A percentile compares a stretch with the other conserved stretches of the same genome.
Conservation (phyloP, 2,888 invertebrate genomes). For the Oxyteleia sp. region DNA sequence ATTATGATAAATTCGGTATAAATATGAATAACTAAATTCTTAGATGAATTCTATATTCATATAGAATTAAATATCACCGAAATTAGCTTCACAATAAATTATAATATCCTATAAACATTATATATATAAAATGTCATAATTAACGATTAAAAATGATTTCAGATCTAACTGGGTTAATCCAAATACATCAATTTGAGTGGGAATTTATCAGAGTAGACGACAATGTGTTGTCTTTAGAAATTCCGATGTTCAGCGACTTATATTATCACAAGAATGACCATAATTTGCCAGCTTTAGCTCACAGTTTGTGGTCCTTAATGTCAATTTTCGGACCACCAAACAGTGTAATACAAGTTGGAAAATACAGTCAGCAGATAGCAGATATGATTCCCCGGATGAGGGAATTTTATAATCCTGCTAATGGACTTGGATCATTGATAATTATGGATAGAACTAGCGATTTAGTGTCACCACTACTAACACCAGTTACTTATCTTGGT, state of each 20-base stretch:
- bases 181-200: slow-evolving; percentile 94
- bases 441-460: slow-evolving; percentile 96
- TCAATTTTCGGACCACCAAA: slow-evolving; percentile 93
- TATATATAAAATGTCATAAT: too few species aligned
- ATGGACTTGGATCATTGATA: slow-evolving; percentile 90
- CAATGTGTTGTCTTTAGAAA: slow-evolving; percentile 95
- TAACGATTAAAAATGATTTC: too few species aligned
- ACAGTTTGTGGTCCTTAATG: slow-evolving; percentile 93
- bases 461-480: slow-evolving; percentile 94
- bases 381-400: slow-evolving; percentile 85
- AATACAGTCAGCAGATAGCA: slow-evolving; percentile 90
- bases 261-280: slow-evolving; percentile 94
- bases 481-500: slow-evolving; percentile 97
- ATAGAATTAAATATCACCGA: too few species aligned
- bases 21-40: too few species aligned
- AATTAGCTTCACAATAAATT: too few species aligned
- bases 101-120: too few species aligned
- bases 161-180: slow-evolving; percentile 93
- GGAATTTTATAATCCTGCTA: slow-evolving; percentile 75
- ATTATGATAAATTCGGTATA: too few species aligned
- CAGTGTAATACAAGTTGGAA: slow-evolving; percentile 90
- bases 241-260: slow-evolving; percentile 92
- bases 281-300: slow-evolving; percentile 92
- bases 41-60: too few species aligned
- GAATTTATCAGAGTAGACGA: slow-evolving; percentile 95